Evolutionary conservation across 2,888 invertebrate species (phyloP), one percentile per base, ranked within the genome.

Genomic region (Dugesia japonica): DNA sequence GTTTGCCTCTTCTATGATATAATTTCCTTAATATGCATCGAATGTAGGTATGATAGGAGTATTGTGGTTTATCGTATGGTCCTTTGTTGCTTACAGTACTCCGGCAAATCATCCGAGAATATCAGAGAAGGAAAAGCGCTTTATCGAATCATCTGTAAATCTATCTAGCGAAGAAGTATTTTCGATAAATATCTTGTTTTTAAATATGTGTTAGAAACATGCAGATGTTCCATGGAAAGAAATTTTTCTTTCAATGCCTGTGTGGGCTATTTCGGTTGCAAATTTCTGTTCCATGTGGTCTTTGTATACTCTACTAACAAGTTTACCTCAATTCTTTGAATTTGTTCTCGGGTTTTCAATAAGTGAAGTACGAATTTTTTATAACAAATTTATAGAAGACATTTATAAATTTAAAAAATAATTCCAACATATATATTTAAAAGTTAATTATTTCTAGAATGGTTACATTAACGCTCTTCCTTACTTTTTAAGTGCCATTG

Each of bases 61-160:
- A 1, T 78, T 92, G 17, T 93, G 93, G 93, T 92, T 90, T 78
- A 38, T 82, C 33, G 74, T 81, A 33, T 86, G 86, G 86, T 81
- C 81, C 75, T 82, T 82, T 71, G 75, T 82, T 23, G 82, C 85
- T 9, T 79, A 81, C 17, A 85, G 86, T 78, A 81, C 82, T 75
- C 86, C 86, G 1, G 82, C 82, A 0, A 81, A 81, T 75, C 86
- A 86, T 79, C 80, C 82, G 1, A 82, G 82, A 26, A 86, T 86
- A 7, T 42, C 74, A 1, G 33, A 4, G 23, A 38, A 56, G 9
- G 74, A 73, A 23, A 56, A 56, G 23, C 4, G n/a, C 4, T 56
- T 20, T n/a, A 56, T 56, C 17, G 56, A 56, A 56, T 56, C 56
- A 9, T 56, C 56, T n/a, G 56, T 56, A 23, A 56, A 56, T 13